Percentiles rank a stretch among this genome's conserved stretches.
These are phyloP conservation scores for Pyralis farinalis DNA, from an alignment of 2,888 invertebrate genomes.

Conservation along the genomic window DNA sequence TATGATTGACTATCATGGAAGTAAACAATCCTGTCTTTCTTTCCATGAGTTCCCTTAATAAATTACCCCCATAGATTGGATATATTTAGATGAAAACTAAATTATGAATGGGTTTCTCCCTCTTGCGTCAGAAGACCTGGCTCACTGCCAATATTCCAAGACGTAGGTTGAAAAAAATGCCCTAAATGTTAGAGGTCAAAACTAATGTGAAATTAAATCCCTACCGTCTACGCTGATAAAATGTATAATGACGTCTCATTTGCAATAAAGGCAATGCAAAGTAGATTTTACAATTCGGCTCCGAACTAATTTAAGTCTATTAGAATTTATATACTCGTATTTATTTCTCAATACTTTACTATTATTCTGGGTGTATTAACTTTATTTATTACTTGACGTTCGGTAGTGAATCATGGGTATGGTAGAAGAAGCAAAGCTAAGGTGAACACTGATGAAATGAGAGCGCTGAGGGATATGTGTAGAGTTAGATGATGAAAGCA, in stretches of 20 bases:
- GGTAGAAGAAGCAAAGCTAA: too few species aligned
- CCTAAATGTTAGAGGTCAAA: slow-evolving; percentile 53
- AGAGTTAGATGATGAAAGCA: too few species aligned
- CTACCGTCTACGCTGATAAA: slow-evolving; percentile 5
- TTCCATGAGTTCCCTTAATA: slow-evolving; percentile 14
- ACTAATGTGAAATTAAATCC: slow-evolving; percentile 19
- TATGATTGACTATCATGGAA: too few species aligned
- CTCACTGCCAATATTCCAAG: slow-evolving; percentile 39
- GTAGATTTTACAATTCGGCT: slow-evolving; percentile 3
- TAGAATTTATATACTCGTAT: too few species aligned
- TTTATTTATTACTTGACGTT: too few species aligned
- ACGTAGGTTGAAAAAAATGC: slow-evolving; percentile 44
- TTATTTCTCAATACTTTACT: too few species aligned
- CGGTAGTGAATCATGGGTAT: too few species aligned
- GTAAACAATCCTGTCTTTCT: slow-evolving; percentile 13
- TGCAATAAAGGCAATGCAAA: slow-evolving; percentile 15
- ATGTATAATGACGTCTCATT: slow-evolving; percentile 14
- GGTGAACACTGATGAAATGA: too few species aligned
- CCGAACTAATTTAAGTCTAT: background rate
- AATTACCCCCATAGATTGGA: slow-evolving; percentile 2
- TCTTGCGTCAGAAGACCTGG: slow-evolving; percentile 48
- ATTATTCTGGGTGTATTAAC: too few species aligned
- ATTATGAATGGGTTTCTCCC: slow-evolving; percentile 51
- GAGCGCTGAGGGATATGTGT: too few species aligned
- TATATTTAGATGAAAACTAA: slow-evolving; percentile 24